A percentile compares a stretch with the other conserved stretches of the same genome.
Conservation (phyloP, 2,888 invertebrate genomes). For the Quadroppia sp. region DNA sequence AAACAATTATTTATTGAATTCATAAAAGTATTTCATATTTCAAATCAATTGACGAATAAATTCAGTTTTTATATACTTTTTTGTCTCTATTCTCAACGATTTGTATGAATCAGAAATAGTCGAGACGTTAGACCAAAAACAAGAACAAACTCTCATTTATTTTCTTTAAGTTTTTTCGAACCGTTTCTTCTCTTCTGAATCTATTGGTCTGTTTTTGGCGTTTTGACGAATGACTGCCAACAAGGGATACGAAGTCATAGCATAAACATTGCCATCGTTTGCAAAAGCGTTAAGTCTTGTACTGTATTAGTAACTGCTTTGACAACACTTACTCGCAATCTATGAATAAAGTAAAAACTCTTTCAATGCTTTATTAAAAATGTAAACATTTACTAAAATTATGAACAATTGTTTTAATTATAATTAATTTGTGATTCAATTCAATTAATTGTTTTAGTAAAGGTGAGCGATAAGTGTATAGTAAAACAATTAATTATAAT, state of each 20-base stretch:
- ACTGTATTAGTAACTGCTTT: no score
- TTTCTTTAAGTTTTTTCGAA: neutral
- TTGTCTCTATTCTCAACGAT: neutral
- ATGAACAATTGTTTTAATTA: no score
- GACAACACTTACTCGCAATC: no score
- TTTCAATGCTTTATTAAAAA: no score
- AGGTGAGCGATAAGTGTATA: no score
- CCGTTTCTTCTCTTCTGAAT: neutral
- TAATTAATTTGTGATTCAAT: no score
- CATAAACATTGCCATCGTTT: neutral
- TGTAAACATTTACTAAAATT: no score
- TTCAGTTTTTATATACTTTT: neutral
- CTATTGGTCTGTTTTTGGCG: constrained; percentile 1
- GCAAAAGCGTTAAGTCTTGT: constrained; percentile 4
- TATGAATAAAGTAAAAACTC: no score
- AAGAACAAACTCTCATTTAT: neutral
- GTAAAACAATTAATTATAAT: no score
- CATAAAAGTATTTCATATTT: neutral
- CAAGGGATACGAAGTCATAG: neutral
- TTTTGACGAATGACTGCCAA: constrained; percentile 19
- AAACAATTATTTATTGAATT: no score
- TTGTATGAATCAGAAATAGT: neutral
- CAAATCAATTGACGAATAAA: neutral
- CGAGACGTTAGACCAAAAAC: neutral
- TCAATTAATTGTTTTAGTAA: no score